Conservation (phyloP, 2,797 vertebrate genomes). For the Clamator glandarius region DNA sequence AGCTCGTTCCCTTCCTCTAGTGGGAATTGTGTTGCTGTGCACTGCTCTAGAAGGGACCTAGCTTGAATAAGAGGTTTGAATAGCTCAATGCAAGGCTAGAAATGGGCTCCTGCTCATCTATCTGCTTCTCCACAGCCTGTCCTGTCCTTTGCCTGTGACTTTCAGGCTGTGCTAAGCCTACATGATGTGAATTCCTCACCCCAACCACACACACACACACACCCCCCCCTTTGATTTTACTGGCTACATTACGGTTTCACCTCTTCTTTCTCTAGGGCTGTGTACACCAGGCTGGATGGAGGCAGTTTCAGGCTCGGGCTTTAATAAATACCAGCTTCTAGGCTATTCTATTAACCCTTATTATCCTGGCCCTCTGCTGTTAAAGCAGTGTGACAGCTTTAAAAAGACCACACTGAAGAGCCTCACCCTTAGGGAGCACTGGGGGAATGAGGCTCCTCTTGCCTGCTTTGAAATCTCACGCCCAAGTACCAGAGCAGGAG, state of each 20-base stretch:
- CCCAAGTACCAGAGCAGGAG: background rate
- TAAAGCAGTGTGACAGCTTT: background rate
- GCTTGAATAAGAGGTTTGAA: accelerated
- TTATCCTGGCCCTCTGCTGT: background rate
- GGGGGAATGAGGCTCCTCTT: background rate
- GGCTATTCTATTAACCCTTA: background rate
- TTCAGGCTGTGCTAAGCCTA: accelerated
- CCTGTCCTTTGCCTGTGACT: background rate
- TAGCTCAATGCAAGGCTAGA: background rate
- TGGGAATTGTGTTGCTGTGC: background rate
- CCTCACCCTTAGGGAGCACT: background rate
- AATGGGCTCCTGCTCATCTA: background rate
- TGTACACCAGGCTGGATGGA: background rate
- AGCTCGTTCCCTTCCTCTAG: slow-evolving; percentile 7
- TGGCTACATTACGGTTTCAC: background rate
- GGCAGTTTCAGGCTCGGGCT: background rate
- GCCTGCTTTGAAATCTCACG: background rate
- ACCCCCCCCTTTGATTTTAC: background rate
- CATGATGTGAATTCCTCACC: accelerated
- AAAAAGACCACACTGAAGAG: accelerated
- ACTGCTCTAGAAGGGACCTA: background rate
- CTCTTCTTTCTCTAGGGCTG: background rate
- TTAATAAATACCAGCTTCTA: background rate
- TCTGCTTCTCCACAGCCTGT: background rate
- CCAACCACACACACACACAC: accelerated